phyloP scores from a whole-genome alignment of 2,888 invertebrate genomes.

The Hyppa rectilinea region DNA sequence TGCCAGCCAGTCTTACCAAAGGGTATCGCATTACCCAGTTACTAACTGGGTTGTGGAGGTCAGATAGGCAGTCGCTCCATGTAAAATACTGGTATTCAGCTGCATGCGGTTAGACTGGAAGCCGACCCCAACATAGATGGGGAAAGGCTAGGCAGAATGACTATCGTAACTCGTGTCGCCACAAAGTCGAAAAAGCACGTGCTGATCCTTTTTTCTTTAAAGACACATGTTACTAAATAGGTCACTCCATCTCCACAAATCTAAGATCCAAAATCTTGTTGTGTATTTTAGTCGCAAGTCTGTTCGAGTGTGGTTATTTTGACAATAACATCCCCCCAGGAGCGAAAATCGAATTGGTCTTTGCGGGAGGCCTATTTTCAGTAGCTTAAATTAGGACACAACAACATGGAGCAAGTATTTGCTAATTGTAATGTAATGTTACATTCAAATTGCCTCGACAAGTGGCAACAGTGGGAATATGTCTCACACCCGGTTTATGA shows the following conservation, averaged over 20 bases:
- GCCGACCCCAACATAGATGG: no score
- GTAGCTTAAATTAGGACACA: constrained; percentile 26
- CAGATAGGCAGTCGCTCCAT: no score
- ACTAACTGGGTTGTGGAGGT: no score
- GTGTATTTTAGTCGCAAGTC: background rate
- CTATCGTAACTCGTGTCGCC: no score
- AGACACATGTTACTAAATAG: constrained; percentile 21
- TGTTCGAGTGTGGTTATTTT: constrained; percentile 16
- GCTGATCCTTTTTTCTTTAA: background rate
- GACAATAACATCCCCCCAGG: constrained; percentile 33
- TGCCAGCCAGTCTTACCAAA: no score
- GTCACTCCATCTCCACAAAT: constrained; percentile 6
- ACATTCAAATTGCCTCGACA: background rate
- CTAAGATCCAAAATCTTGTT: background rate
- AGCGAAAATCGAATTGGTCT: constrained; percentile 19
- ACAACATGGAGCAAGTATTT: background rate
- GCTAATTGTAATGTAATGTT: constrained; percentile 7
- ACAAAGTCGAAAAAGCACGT: no score
- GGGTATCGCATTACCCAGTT: no score
- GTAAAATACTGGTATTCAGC: no score
- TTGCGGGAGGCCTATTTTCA: constrained; percentile 40
- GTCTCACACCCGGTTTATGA: background rate
- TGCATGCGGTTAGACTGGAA: no score
- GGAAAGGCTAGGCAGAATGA: no score
- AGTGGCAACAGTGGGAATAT: background rate